phyloP scores from a whole-genome alignment of 1,140 invertebrate species.

The Procambarus clarkii region DNA sequence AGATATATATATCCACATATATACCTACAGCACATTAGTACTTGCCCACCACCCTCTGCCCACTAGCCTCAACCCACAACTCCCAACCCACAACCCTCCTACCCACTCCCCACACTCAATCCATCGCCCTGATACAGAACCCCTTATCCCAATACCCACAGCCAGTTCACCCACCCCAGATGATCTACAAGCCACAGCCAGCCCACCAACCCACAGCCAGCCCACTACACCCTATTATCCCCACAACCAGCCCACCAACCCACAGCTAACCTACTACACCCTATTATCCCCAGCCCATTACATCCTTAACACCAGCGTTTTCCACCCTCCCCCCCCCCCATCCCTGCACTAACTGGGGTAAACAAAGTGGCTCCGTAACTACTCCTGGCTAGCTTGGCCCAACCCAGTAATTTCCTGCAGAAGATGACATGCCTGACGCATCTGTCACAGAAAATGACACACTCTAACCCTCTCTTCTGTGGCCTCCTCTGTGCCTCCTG shows the following conservation, averaged over 20 bases:
- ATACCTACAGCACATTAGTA: too few species aligned
- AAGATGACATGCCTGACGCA: constrained; percentile 18
- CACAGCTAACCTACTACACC: not conserved
- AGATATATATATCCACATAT: too few species aligned
- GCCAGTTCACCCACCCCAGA: not conserved
- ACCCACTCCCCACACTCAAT: not conserved
- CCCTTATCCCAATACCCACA: too few species aligned
- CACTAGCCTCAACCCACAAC: not conserved
- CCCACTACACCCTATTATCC: not conserved
- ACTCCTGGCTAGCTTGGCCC: not conserved
- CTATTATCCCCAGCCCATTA: not conserved
- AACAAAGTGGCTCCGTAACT: constrained; percentile 1
- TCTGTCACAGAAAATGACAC: constrained; percentile 40
- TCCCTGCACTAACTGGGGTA: not conserved
- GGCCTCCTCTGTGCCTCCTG: not conserved
- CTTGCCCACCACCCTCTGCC: not conserved
- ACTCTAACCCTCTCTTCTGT: not conserved
- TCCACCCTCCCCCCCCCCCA: not conserved
- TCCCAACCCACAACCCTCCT: not conserved
- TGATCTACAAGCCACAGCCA: not conserved
- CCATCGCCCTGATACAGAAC: not conserved
- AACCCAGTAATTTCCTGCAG: constrained; percentile 19
- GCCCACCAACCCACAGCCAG: not conserved
- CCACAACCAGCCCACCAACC: not conserved
- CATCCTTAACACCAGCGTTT: not conserved